These are phyloP conservation scores for Bellardia pandia DNA, from an alignment of 2,888 invertebrate genomes.

Conservation along the genomic window DNA sequence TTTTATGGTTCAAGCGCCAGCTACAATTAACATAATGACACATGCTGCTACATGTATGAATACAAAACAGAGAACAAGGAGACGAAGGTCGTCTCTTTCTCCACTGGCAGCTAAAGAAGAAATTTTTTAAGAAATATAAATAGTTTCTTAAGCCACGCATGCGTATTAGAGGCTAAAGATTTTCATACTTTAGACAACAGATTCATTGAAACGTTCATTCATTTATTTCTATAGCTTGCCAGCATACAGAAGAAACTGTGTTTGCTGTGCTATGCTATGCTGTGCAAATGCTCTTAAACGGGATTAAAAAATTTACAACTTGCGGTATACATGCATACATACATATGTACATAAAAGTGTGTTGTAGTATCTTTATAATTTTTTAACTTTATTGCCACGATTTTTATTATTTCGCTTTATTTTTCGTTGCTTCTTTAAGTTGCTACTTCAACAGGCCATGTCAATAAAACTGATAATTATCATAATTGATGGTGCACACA, in stretches of 20 bases:
- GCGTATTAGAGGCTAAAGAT: conserved; percentile 44
- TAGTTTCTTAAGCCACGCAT: conserved; percentile 60
- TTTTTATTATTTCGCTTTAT: conserved; percentile 59
- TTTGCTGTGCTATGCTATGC: neutral
- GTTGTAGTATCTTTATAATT: conserved; percentile 44
- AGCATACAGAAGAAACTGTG: neutral
- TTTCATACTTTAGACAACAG: conserved; percentile 12
- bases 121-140: conserved; percentile 12
- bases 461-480: conserved; percentile 77
- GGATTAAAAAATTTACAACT: conserved; percentile 61
- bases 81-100: neutral
- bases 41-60: conserved; percentile 56
- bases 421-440: conserved; percentile 56
- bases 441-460: conserved; percentile 75
- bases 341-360: neutral
- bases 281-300: conserved; percentile 38
- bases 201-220: conserved; percentile 39
- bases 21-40: conserved; percentile 77
- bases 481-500: conserved; percentile 76
- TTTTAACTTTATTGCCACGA: conserved; percentile 66
- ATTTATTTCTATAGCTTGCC: neutral
- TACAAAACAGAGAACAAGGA: neutral
- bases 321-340: neutral
- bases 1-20: conserved; percentile 63
- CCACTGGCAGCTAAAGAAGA: conserved; percentile 1